Base-by-base conservation (phyloP, 2,888 invertebrate genomes). In the Archaeoteleia sp. region DNA sequence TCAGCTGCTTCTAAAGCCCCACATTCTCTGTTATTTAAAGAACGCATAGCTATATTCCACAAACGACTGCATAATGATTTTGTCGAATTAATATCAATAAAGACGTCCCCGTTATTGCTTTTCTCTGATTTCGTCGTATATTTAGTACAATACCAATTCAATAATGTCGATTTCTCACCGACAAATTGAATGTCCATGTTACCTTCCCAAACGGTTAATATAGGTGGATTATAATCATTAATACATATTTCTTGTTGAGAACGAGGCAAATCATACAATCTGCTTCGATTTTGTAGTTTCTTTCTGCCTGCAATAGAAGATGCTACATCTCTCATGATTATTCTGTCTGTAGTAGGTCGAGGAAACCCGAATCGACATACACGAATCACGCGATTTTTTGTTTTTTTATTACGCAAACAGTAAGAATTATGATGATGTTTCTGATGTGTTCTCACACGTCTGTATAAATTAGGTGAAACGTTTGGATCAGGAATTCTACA, bases 141-240 rank as follows among this genome's bases (percentile, higher is more conserved):
- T 63, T 80, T 81, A 74, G 78, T 2, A 75, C 27, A 32, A n/a
- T n/a, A n/a, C n/a, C 78, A 77, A 37, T 71, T 73, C 20, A 82
- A 48, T n/a, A 72, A 53, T 5, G 73, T 65, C 35, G 80, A 76
- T 58, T 76, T 77, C 67, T 74, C 75, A 9, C 72, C 68, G 7
- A 74, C 54, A 55, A 55, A 78, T 65, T 80, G 80, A 8, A 82
- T 70, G 34, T 81, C 79, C 49, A 72, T 78, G 66, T 80, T 80
- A 2, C 79, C 78, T 66, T 76, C 71, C 79, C 78, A 79, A 3
- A 75, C 76, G 0, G 54, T 29, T 3, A 75, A 57, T 37, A 79
- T 57, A 12, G 71, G 68, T 5, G 76, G 71, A 43, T 74, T 74
- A 40, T 75, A 76, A 54, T 76, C 73, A 53, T 74, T 74, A 5